A percentile compares a stretch with the other conserved stretches of the same genome.
Evolutionary conservation across 2,797 vertebrate genomes (phyloP).

Genomic region (Bradypus variegatus): DNA sequence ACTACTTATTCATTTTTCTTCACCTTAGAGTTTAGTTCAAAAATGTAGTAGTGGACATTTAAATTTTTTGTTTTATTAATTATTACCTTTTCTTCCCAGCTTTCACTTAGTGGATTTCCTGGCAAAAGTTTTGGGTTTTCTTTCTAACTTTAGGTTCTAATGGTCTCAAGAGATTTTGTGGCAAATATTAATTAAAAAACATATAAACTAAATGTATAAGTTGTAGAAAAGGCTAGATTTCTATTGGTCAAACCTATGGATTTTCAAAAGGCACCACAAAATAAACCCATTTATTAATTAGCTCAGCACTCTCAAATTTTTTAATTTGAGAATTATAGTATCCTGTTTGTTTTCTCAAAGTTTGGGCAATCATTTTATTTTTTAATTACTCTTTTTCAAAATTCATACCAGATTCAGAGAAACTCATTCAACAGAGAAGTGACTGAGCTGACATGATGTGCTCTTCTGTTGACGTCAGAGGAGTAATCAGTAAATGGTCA

Average conservation of each 20-base stretch:
- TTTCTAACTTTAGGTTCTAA: neutral
- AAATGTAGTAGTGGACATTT: neutral
- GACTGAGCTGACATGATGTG: neutral
- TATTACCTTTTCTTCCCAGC: neutral
- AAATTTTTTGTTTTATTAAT: neutral
- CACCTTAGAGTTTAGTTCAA: neutral
- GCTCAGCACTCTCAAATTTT: neutral
- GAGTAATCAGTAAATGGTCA: neutral
- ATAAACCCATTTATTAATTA: neutral
- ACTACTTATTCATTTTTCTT: neutral
- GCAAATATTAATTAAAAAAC: neutral
- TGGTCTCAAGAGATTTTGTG: neutral
- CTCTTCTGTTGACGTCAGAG: accelerated
- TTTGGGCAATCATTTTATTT: neutral
- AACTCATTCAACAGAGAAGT: neutral
- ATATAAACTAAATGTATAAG: neutral
- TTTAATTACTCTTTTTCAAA: neutral
- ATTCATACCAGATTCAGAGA: neutral
- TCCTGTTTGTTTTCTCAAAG: neutral
- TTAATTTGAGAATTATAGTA: neutral
- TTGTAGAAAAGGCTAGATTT: neutral
- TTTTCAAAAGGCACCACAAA: constrained; percentile 6
- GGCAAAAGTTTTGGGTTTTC: neutral
- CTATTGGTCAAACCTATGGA: neutral
- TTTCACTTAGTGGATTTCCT: neutral